Base-by-base conservation (phyloP, 2,888 invertebrate genomes). In the Eupithecia inturbata region DNA sequence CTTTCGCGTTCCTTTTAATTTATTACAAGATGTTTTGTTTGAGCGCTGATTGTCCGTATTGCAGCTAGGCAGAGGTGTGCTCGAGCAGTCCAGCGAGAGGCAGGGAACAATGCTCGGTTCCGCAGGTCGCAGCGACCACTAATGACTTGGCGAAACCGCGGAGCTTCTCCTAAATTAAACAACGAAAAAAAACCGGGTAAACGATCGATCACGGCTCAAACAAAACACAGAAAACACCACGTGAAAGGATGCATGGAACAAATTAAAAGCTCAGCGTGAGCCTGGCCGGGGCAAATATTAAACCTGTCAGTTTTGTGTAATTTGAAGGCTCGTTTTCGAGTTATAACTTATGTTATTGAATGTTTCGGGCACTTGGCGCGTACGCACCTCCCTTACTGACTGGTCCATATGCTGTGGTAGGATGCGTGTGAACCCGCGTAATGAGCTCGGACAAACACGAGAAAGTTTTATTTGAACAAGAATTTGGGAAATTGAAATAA, bases 261-360 rank as follows among this genome's bases (percentile, higher is more conserved):
- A 94, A 94, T 94, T 94, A 93, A 93, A 94, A 89, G 93, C 93
- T 86, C 94, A 93, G 94, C 94, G 88, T 94, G 94, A 91, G 90
- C 90, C 87, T 86, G 85, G 83, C 67, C 70, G 73, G 87, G 92
- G 91, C 91, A 91, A 93, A 93, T 93, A 93, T 94, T 93, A 93
- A 93, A 92, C 86, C 92, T 93, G 93, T 94, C 93, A 93, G 91
- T 87, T 90, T 92, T 91, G 91, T 92, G 92, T 92, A 91, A 92
- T 92, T 92, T 92, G 91, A 92, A 90, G 88, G 89, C 90, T 88
- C 90, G 90, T 90, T 91, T 90, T 90, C 89, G 88, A 91, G 87
- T 87, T 89, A 85, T 92, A 92, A 92, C 88, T 92, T 92, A 93
- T 92, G 91, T 92, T 93, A 93, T 93, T 92, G 92, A 93, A 93